phyloP scores from a whole-genome alignment of 1,140 invertebrate genomes.

The Eueides isabella region DNA sequence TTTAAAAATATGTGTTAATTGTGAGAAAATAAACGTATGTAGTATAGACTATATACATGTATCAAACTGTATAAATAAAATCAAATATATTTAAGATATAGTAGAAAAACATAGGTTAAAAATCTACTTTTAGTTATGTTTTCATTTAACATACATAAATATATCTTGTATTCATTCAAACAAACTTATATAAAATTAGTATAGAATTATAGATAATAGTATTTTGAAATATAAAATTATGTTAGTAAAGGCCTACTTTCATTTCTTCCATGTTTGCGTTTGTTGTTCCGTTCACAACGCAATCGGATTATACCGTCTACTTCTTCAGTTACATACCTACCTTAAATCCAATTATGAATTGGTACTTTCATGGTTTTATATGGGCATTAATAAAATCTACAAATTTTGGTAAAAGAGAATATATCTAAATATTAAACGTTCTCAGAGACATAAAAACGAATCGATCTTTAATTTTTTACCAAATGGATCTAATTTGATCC shows the following conservation, averaged over 20 bases:
- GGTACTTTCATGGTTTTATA: slow-evolving; percentile 14
- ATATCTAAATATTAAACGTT: too few species aligned
- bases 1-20: too few species aligned
- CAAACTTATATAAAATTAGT: neutral
- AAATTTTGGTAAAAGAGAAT: neutral
- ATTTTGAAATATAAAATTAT: neutral
- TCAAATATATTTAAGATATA: too few species aligned
- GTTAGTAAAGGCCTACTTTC: neutral
- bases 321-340: slow-evolving; percentile 25
- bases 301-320: slow-evolving; percentile 32
- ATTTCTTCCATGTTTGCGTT: neutral
- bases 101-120: neutral
- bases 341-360: slow-evolving; percentile 29
- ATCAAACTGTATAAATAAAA: too few species aligned
- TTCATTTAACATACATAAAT: neutral
- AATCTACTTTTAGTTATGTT: neutral
- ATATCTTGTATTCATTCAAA: too few species aligned
- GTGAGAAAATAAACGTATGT: too few species aligned
- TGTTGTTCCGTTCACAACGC: slow-evolving; percentile 8
- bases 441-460: too few species aligned
- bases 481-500: too few species aligned
- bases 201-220: neutral
- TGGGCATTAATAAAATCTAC: neutral
- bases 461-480: too few species aligned
- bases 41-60: too few species aligned